phyloP scores from a whole-genome alignment of 2,797 vertebrate species.

The Rhinogobio ventralis region DNA sequence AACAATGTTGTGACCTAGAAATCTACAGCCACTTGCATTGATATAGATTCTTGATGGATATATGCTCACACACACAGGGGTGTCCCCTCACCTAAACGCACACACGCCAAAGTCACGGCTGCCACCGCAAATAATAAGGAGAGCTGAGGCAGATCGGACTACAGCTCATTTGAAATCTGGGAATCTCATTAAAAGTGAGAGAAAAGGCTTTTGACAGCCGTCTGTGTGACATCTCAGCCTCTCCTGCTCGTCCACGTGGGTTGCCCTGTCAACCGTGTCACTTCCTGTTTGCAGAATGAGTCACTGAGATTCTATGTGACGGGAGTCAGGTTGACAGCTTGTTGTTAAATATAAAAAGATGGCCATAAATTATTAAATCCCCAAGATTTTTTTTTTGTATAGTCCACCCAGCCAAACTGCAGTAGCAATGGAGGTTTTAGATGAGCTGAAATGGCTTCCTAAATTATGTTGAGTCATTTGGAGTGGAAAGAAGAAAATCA shows the following conservation, averaged over 20 bases:
- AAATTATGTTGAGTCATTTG: conserved; percentile 10
- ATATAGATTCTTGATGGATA: conserved; percentile 10
- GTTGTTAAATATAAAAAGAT: conserved; percentile 76
- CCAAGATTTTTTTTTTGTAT: conserved; percentile 61
- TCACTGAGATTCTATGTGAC: conserved; percentile 64
- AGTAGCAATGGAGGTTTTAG: neutral
- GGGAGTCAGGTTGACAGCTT: conserved; percentile 73
- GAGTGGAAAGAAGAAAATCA: conserved; percentile 17
- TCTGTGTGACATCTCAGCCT: conserved; percentile 73
- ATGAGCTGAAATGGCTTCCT: conserved; percentile 5
- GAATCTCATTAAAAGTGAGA: conserved; percentile 75
- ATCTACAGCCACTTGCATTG: neutral
- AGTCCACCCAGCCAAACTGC: conserved; percentile 46
- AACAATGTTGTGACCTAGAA: neutral
- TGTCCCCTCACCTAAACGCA: neutral
- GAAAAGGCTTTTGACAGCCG: conserved; percentile 73
- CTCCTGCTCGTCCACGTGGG: conserved; percentile 70
- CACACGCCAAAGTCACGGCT: conserved; percentile 33
- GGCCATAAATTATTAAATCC: conserved; percentile 67
- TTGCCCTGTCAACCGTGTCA: conserved; percentile 75
- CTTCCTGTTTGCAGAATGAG: conserved; percentile 74
- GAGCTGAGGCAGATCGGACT: conserved; percentile 18
- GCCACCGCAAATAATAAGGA: conserved; percentile 19
- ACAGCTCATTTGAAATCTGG: conserved; percentile 67
- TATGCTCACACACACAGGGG: neutral